These are phyloP conservation scores for Burhinus bistriatus DNA, from an alignment of 2,113 vertebrate species.

Conservation along the genomic window DNA sequence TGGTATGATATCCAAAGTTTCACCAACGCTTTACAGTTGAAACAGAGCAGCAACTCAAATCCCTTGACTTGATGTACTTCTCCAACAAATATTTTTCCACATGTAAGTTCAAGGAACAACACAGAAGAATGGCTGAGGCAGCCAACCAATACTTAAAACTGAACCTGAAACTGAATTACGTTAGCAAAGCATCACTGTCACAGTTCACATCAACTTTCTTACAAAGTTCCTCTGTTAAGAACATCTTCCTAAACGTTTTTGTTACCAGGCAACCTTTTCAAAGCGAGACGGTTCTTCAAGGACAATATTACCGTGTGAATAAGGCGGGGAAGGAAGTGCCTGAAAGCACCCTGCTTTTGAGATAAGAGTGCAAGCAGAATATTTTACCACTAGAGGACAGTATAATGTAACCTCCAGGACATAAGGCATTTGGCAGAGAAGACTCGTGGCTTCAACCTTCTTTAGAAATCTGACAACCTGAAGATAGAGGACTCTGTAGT, in stretches of 20 bases:
- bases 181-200: neutral
- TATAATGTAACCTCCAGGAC: neutral
- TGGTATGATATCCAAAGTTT: neutral
- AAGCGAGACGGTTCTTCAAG: neutral
- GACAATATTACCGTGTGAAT: rapidly evolving
- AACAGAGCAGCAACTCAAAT: neutral
- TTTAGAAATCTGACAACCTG: rapidly evolving
- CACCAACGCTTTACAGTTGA: neutral
- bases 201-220: neutral
- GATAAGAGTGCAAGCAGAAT: rapidly evolving
- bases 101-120: neutral
- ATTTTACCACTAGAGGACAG: constrained; percentile 42
- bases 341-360: neutral
- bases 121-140: neutral
- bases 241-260: neutral
- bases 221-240: neutral
- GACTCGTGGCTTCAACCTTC: rapidly evolving
- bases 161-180: neutral
- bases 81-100: neutral
- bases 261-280: neutral
- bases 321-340: neutral
- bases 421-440: rapidly evolving
- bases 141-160: neutral
- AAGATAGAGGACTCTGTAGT: neutral
- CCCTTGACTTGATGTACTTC: neutral